These are phyloP conservation scores for Mastigias papua DNA, from an alignment of 30 jellyfish, hydroid and myxozoan genomes.

Conservation along the genomic window DNA sequence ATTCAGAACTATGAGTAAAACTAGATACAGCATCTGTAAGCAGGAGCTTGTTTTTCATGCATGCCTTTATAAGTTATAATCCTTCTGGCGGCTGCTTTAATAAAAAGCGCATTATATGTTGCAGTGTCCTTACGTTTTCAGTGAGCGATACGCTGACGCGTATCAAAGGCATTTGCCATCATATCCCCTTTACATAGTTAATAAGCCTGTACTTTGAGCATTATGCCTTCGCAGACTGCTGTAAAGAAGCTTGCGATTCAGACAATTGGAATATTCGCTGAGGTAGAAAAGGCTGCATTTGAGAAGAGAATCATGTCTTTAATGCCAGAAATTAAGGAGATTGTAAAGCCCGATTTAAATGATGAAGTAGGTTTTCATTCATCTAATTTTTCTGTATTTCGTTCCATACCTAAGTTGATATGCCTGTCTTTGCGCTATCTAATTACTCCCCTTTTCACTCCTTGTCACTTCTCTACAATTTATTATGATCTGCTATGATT, in stretches of 20 bases:
- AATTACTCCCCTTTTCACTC: too few species aligned
- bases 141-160: too few species aligned
- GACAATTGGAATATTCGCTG: constrained; percentile 86
- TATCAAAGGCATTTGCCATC: too few species aligned
- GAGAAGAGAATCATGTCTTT: constrained; percentile 52
- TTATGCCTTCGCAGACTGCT: constrained; percentile 53
- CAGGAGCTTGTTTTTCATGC: too few species aligned
- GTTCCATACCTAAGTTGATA: not conserved
- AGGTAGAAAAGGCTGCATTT: constrained; percentile 76
- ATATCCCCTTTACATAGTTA: too few species aligned
- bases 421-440: not conserved
- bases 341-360: constrained; percentile 10
- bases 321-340: constrained; percentile 59
- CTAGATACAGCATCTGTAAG: too few species aligned
- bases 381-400: not conserved
- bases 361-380: not conserved
- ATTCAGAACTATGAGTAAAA: too few species aligned
- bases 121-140: too few species aligned
- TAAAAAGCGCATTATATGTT: too few species aligned
- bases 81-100: too few species aligned
- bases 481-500: not conserved
- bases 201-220: too few species aligned
- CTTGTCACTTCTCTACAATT: not conserved
- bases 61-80: too few species aligned
- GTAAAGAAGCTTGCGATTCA: constrained; percentile 72